These are phyloP conservation scores for Psilanteris sp. DNA, from an alignment of 1,140 invertebrate genomes.

Conservation along the genomic window DNA sequence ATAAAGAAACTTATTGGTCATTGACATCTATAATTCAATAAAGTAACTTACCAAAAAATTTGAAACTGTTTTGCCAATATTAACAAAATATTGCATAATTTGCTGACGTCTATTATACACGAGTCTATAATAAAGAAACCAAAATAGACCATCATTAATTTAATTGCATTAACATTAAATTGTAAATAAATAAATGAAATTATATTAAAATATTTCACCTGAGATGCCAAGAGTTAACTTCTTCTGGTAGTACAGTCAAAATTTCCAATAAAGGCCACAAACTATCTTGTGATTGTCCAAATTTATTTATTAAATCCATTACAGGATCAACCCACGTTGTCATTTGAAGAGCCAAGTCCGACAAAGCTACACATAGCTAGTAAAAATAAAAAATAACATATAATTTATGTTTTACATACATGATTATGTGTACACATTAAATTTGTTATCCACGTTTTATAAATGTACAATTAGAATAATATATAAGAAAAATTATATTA, in stretches of 20 bases:
- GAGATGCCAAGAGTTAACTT: constrained; percentile 91
- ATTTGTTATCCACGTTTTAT: too few relatives aligned
- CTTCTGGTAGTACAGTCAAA: constrained; percentile 96
- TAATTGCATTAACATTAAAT: too few relatives aligned
- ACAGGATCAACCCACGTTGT: constrained; percentile 93
- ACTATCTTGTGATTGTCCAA: constrained; percentile 83
- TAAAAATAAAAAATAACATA: constrained; percentile 52
- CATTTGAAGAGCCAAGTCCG: constrained; percentile 97
- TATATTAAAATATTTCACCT: constrained; percentile 69
- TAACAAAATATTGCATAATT: constrained; percentile 87
- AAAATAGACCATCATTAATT: too few relatives aligned
- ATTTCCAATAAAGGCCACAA: constrained; percentile 93
- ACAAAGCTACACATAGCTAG: constrained; percentile 92
- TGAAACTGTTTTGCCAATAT: constrained; percentile 83
- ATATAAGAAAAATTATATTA: too few relatives aligned
- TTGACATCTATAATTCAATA: too few relatives aligned
- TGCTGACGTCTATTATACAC: constrained; percentile 94
- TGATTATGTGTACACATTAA: too few relatives aligned
- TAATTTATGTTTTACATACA: too few relatives aligned
- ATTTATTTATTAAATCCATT: constrained; percentile 88
- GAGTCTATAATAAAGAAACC: too few relatives aligned
- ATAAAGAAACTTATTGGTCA: too few relatives aligned
- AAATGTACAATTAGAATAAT: too few relatives aligned
- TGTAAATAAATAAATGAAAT: too few relatives aligned
- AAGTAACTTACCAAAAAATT: constrained; percentile 89